Conservation (phyloP, 2,888 invertebrate genomes). For the Odontomyia ornata region DNA sequence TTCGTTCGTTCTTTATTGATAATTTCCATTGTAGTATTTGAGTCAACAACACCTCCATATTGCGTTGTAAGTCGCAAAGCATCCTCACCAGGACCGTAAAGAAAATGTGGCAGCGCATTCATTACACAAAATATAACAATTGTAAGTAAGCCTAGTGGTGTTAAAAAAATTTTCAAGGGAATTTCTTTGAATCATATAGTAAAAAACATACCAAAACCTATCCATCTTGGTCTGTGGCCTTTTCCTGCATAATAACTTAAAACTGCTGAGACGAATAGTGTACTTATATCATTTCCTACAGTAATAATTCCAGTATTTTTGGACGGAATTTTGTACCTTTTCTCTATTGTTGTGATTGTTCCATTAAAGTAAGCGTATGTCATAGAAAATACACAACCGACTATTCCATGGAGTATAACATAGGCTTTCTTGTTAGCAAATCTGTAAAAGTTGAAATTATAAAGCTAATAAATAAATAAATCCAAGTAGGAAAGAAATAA, state of each 20-base stretch:
- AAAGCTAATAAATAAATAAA: not conserved
- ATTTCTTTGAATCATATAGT: not conserved
- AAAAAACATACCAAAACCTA: constrained; percentile 66
- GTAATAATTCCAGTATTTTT: constrained; percentile 76
- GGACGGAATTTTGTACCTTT: constrained; percentile 77
- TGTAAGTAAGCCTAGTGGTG: constrained; percentile 64
- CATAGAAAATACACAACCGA: constrained; percentile 75
- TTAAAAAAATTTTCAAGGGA: not conserved
- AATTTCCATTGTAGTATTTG: constrained; percentile 63
- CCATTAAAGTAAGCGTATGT: constrained; percentile 77
- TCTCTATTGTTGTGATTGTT: constrained; percentile 78
- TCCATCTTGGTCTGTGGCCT: constrained; percentile 78
- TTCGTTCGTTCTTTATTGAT: constrained; percentile 67
- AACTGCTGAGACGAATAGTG: constrained; percentile 72
- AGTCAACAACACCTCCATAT: constrained; percentile 65
- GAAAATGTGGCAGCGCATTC: constrained; percentile 73
- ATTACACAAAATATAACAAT: constrained; percentile 73
- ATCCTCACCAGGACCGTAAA: constrained; percentile 75
- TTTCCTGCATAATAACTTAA: constrained; percentile 76
- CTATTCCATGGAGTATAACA: constrained; percentile 71
- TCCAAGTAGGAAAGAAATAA: too few species aligned
- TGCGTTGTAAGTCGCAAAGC: constrained; percentile 71
- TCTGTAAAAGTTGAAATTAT: constrained; percentile 52
- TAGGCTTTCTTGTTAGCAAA: constrained; percentile 64
- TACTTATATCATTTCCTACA: constrained; percentile 79